Percentiles rank a stretch among this genome's conserved stretches.
These are phyloP conservation scores for Hydractinia echinata DNA, from an alignment of 30 jellyfish, hydroid and myxozoan genomes.

Conservation along the genomic window DNA sequence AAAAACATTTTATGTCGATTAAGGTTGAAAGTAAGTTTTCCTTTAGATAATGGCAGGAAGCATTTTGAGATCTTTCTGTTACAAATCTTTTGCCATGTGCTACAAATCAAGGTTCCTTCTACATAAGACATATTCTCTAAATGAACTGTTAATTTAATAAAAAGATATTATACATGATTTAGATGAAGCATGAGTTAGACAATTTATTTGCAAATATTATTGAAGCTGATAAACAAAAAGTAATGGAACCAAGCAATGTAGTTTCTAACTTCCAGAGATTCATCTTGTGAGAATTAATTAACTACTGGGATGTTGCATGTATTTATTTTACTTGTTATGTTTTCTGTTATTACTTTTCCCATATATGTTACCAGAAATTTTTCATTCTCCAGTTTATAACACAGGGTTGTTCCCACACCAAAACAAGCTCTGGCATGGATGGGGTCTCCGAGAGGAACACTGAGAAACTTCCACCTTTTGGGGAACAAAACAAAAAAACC, in stretches of 20 bases:
- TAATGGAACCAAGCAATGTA: conserved; percentile 48
- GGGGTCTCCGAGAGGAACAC: conserved; percentile 64
- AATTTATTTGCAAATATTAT: conserved; percentile 44
- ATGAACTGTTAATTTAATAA: neutral
- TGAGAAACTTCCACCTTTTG: conserved; percentile 57
- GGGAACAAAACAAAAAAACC: conserved; percentile 45
- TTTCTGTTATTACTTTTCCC: neutral
- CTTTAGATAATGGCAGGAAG: too few relatives aligned
- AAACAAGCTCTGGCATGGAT: conserved; percentile 74
- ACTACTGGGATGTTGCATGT: neutral
- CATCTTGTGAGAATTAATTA: neutral
- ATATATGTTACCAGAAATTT: neutral
- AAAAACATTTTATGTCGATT: too few relatives aligned
- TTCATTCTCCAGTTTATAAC: conserved; percentile 32
- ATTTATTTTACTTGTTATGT: neutral
- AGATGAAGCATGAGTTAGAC: conserved; percentile 59
- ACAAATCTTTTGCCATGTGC: too few relatives aligned
- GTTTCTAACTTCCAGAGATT: neutral
- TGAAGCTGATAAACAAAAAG: conserved; percentile 15
- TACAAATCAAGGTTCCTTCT: too few relatives aligned
- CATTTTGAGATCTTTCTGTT: too few relatives aligned
- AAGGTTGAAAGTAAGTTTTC: too few relatives aligned
- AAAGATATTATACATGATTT: neutral
- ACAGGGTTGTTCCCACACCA: conserved; percentile 50
- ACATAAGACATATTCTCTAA: too few relatives aligned